Conservation (phyloP, 2,888 invertebrate species). For the Synanthedon vespiformis region DNA sequence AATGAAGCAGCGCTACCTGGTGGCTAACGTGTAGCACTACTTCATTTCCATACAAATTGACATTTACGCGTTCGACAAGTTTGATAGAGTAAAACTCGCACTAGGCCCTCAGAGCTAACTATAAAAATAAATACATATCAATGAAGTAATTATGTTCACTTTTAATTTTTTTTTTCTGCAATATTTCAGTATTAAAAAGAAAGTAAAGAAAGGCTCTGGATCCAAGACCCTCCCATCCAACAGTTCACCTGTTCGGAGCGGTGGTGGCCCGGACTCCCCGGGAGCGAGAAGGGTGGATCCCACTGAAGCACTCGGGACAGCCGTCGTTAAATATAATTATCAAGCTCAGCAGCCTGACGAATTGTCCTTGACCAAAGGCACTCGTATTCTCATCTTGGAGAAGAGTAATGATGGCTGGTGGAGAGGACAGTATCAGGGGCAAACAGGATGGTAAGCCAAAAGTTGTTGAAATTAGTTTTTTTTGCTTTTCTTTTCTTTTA, state of each 20-base stretch:
- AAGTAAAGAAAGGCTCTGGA: slow-evolving; percentile 85
- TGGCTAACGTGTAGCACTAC: too few relatives aligned
- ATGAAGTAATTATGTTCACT: too few relatives aligned
- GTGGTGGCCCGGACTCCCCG: slow-evolving; percentile 76
- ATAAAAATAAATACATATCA: too few relatives aligned
- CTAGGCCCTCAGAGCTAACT: too few relatives aligned
- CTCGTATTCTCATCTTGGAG: slow-evolving; percentile 93
- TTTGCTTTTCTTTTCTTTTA: not conserved
- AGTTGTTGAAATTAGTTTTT: not conserved
- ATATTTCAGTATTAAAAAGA: slow-evolving; percentile 79
- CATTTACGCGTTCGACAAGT: too few relatives aligned
- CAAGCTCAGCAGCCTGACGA: slow-evolving; percentile 96
- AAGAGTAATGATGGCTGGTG: slow-evolving; percentile 99
- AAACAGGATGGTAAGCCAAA: slow-evolving; percentile 63
- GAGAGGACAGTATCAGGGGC: slow-evolving; percentile 85
- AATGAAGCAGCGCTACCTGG: too few relatives aligned
- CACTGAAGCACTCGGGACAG: slow-evolving; percentile 87
- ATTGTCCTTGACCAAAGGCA: slow-evolving; percentile 93
- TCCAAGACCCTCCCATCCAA: slow-evolving; percentile 88
- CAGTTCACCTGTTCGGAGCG: slow-evolving; percentile 84
- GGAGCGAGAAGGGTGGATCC: slow-evolving; percentile 84
- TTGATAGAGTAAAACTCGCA: too few relatives aligned
- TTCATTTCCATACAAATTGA: too few relatives aligned
- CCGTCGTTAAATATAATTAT: slow-evolving; percentile 96
- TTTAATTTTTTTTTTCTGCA: too few relatives aligned